Conservation (phyloP, 2,888 invertebrate genomes). For the Drosophila nigricruria region DNA sequence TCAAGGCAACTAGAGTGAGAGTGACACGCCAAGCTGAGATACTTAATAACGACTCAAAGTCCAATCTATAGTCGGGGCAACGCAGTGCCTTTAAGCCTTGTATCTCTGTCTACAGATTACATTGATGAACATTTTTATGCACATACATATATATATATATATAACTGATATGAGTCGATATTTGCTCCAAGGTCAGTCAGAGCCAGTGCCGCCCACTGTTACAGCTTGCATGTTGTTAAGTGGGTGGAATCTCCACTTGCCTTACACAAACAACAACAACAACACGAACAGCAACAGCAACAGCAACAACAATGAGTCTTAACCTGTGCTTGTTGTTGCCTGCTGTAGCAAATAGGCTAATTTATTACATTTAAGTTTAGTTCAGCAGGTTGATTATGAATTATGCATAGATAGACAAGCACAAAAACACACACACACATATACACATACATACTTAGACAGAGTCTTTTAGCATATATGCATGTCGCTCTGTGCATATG, state of each 20-base stretch:
- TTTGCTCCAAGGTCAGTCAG: constrained; percentile 44
- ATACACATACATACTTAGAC: no score
- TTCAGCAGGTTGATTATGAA: constrained; percentile 29
- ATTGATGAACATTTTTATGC: constrained; percentile 8
- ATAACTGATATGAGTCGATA: constrained; percentile 14
- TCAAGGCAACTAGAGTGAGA: constrained; percentile 19
- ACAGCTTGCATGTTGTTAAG: constrained; percentile 32
- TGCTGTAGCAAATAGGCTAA: constrained; percentile 9
- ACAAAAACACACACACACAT: not conserved
- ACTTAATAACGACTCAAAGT: constrained; percentile 46
- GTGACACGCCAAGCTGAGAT: constrained; percentile 7
- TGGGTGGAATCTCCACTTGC: not conserved
- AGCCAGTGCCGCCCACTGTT: constrained; percentile 10
- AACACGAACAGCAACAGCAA: not conserved
- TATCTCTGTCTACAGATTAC: constrained; percentile 31
- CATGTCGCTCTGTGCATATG: constrained; percentile 1
- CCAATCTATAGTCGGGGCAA: constrained; percentile 21
- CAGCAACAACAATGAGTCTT: constrained; percentile 4
- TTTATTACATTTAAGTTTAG: constrained; percentile 27
- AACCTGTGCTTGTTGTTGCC: constrained; percentile 16
- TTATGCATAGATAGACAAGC: constrained; percentile 34
- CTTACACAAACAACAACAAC: not conserved
- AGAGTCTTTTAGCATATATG: not conserved
- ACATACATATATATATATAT: not conserved
- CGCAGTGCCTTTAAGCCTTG: constrained; percentile 21